Conservation (phyloP, 1,140 invertebrate species). For the Arctopsyche grandis region DNA sequence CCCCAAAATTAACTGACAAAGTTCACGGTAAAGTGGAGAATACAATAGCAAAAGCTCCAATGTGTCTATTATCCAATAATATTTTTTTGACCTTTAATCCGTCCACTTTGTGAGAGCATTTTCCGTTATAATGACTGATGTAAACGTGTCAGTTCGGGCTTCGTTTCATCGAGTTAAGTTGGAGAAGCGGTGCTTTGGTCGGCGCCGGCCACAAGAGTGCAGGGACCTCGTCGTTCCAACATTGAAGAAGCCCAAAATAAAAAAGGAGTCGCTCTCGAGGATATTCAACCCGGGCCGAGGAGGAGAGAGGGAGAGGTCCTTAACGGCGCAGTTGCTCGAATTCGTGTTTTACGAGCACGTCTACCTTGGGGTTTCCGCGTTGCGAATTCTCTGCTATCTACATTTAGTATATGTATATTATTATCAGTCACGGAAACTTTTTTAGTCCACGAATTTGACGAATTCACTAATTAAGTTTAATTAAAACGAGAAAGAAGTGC, state of each 20-base stretch:
- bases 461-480: not conserved
- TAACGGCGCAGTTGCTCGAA: not conserved
- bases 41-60: no score
- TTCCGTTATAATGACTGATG: no score
- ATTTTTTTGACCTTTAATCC: no score
- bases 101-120: no score
- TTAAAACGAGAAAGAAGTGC: not conserved
- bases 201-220: not conserved
- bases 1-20: no score
- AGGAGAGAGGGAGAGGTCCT: slow-evolving; percentile 4
- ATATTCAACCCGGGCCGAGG: slow-evolving; percentile 16
- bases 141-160: no score
- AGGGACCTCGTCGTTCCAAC: not conserved
- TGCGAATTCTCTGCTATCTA: not conserved
- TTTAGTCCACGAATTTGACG: no score
- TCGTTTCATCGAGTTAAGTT: not conserved
- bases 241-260: slow-evolving; percentile 27
- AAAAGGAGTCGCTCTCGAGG: slow-evolving; percentile 6
- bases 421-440: no score
- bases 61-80: no score
- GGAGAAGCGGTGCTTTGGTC: not conserved
- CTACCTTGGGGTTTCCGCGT: not conserved
- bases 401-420: not conserved
- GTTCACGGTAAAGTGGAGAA: no score
- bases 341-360: not conserved